phyloP scores from a whole-genome alignment of 2,888 invertebrate genomes.

The Chrysodeixis includens region DNA sequence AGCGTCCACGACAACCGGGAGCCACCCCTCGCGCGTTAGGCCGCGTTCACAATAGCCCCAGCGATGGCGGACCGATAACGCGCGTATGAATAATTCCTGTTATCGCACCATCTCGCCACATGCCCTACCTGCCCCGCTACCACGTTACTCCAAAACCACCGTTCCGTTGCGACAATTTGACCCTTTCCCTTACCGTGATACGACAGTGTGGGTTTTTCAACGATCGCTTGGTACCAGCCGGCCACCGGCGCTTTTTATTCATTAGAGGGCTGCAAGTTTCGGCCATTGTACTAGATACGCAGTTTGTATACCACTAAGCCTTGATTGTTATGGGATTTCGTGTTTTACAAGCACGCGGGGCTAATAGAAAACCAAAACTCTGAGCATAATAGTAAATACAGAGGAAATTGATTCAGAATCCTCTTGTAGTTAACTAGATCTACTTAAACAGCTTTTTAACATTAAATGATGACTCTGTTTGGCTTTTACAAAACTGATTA shows the following conservation, averaged over 20 bases:
- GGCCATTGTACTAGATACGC: slow-evolving; percentile 85
- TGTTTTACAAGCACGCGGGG: slow-evolving; percentile 74
- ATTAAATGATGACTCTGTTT: neutral
- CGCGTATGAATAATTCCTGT: slow-evolving; percentile 88
- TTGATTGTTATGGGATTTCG: slow-evolving; percentile 82
- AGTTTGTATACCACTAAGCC: slow-evolving; percentile 82
- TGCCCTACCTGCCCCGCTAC: slow-evolving; percentile 88
- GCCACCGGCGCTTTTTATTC: slow-evolving; percentile 84
- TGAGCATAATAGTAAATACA: slow-evolving; percentile 64
- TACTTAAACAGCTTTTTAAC: neutral
- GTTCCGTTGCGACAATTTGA: slow-evolving; percentile 66
- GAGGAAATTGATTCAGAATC: slow-evolving; percentile 74
- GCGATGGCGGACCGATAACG: slow-evolving; percentile 88
- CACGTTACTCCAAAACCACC: slow-evolving; percentile 73
- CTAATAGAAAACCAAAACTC: slow-evolving; percentile 80
- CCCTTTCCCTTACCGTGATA: slow-evolving; percentile 56
- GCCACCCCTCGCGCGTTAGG: slow-evolving; percentile 86
- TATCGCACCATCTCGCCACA: slow-evolving; percentile 89
- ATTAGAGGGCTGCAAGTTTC: slow-evolving; percentile 85
- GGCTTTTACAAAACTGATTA: no score
- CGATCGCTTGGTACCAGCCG: slow-evolving; percentile 73
- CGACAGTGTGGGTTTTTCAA: slow-evolving; percentile 56
- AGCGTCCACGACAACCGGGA: slow-evolving; percentile 84
- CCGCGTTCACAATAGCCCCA: slow-evolving; percentile 84
- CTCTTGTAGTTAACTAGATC: slow-evolving; percentile 57